Evolutionary conservation across 2,113 vertebrate species (phyloP).

Genomic region (Oreotragus oreotragus): DNA sequence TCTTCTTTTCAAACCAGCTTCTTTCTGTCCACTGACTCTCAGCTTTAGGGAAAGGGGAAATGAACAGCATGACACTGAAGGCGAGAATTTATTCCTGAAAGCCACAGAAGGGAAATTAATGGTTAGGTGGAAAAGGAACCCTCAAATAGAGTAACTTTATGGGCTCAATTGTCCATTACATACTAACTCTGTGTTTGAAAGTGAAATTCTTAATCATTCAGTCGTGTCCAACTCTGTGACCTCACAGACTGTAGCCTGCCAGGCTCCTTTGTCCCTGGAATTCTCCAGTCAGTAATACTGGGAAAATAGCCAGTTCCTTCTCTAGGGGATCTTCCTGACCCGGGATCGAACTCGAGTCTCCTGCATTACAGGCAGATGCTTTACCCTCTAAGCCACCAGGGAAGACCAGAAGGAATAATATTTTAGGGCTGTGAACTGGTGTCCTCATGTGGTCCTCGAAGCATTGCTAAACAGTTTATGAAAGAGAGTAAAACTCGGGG

Average conservation of each 20-base stretch:
- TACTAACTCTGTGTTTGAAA: background rate
- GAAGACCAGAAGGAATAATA: background rate
- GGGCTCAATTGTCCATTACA: background rate
- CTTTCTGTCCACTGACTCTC: constrained; percentile 60
- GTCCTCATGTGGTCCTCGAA: background rate
- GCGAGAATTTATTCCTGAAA: background rate
- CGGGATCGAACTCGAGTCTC: too few species aligned
- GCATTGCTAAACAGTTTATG: background rate
- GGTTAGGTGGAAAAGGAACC: background rate
- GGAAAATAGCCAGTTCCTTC: background rate
- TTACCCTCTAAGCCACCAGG: background rate
- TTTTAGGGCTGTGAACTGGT: background rate
- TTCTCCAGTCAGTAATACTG: too few species aligned
- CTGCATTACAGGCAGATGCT: too few species aligned
- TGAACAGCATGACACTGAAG: constrained; percentile 27
- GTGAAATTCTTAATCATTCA: background rate
- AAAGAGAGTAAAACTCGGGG: background rate
- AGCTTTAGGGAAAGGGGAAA: constrained; percentile 27
- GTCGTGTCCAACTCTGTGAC: too few species aligned
- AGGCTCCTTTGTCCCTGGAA: too few species aligned
- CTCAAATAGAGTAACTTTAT: background rate
- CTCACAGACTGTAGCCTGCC: background rate
- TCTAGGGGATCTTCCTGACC: too few species aligned
- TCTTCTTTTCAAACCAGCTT: constrained; percentile 52
- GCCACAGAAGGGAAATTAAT: constrained; percentile 25